These are phyloP conservation scores for Rhipidura dahli DNA, from an alignment of 2,113 vertebrate genomes.

Conservation along the genomic window DNA sequence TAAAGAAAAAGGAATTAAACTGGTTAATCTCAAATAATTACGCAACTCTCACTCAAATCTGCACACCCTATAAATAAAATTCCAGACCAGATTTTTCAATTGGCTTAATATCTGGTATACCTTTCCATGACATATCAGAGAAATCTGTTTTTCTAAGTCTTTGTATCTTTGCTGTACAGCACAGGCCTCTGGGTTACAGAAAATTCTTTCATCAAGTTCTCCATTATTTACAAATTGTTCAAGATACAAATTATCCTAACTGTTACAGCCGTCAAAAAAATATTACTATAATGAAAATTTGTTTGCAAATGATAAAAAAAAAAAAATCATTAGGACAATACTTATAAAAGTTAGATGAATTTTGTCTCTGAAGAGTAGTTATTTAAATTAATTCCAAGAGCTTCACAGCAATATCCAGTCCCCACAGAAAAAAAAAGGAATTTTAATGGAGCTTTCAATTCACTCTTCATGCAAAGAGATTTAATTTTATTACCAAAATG, in stretches of 20 bases:
- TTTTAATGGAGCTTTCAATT: not conserved
- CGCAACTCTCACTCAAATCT: not conserved
- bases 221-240: not conserved
- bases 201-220: not conserved
- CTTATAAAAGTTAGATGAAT: not conserved
- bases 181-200: not conserved
- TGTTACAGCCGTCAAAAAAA: not conserved
- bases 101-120: not conserved
- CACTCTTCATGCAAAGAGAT: not conserved
- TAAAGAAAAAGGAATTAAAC: not conserved
- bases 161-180: not conserved
- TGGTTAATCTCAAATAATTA: not conserved
- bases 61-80: not conserved
- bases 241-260: not conserved
- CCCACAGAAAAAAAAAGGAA: not conserved
- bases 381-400: not conserved
- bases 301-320: not conserved
- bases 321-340: not conserved
- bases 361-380: not conserved
- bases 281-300: not conserved
- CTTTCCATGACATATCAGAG: not conserved
- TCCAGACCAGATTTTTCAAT: not conserved
- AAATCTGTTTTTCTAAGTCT: not conserved
- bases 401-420: not conserved
- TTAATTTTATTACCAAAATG: slow-evolving; percentile 40